phyloP scores from a whole-genome alignment of 2,888 invertebrate species.

The Ceramica pisi region DNA sequence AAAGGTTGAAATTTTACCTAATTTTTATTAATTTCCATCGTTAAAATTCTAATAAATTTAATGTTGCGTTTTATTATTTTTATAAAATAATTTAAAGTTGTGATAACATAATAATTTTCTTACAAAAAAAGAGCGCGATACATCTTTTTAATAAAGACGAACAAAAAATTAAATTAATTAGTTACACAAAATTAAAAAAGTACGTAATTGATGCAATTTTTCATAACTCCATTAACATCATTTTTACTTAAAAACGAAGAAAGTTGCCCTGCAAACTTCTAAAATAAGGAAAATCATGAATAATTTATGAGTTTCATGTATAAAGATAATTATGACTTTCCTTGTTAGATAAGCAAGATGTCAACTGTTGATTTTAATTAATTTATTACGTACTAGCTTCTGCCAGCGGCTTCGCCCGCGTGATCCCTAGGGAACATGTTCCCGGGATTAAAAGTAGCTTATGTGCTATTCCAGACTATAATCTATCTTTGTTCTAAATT shows the following conservation, averaged over 20 bases:
- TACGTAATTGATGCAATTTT: slow-evolving; percentile 51
- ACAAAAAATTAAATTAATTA: slow-evolving; percentile 33
- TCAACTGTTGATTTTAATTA: background rate
- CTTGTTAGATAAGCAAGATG: background rate
- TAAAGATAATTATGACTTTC: slow-evolving; percentile 21
- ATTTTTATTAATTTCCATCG: background rate
- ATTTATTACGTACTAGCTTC: no score
- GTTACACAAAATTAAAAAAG: slow-evolving; percentile 37
- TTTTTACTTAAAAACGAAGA: slow-evolving; percentile 36
- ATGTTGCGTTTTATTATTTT: background rate
- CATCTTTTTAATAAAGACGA: slow-evolving; percentile 1
- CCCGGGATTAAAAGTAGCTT: no score
- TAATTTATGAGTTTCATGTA: slow-evolving; percentile 35
- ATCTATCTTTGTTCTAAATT: no score
- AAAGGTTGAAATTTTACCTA: no score
- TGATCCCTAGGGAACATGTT: no score
- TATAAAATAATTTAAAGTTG: background rate
- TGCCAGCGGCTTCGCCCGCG: no score
- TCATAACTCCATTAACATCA: slow-evolving; percentile 41
- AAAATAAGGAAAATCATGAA: slow-evolving; percentile 43
- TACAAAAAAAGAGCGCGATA: background rate
- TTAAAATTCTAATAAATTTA: background rate
- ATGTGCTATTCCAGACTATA: no score
- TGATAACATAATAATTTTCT: background rate
- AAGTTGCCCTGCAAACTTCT: slow-evolving; percentile 18